Percentiles rank a stretch among this genome's conserved stretches.
Evolutionary conservation across 1,140 invertebrate species (phyloP).

Genomic region (Plodia interpunctella): DNA sequence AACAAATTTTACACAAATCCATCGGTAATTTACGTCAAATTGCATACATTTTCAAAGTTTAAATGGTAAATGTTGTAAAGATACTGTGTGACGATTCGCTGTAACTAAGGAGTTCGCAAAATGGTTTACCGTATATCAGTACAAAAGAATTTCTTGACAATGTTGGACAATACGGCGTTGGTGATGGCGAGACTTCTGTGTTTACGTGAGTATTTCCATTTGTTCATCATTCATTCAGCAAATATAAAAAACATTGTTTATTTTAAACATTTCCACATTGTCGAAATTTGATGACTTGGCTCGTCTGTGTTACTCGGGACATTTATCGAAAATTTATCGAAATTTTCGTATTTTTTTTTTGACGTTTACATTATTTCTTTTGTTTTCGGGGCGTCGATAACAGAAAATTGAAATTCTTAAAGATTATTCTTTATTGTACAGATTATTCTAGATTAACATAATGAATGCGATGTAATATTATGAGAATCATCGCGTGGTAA

Average conservation of each 20-base stretch:
- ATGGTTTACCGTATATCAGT: slow-evolving; percentile 35
- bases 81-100: slow-evolving; percentile 21
- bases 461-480: no score
- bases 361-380: no score
- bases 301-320: no score
- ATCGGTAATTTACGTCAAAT: slow-evolving; percentile 20
- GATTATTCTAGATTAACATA: no score
- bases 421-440: no score
- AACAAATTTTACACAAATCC: slow-evolving; percentile 24
- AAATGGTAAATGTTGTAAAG: slow-evolving; percentile 27
- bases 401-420: no score
- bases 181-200: slow-evolving; percentile 49
- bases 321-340: no score
- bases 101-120: slow-evolving; percentile 37
- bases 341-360: no score
- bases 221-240: not conserved
- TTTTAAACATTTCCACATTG: not conserved
- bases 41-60: slow-evolving; percentile 9
- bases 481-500: not conserved
- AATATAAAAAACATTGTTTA: not conserved
- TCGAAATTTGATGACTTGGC: no score
- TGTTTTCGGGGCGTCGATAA: no score
- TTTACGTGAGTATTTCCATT: slow-evolving; percentile 55
- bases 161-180: slow-evolving; percentile 37
- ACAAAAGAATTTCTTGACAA: slow-evolving; percentile 37